phyloP scores from a whole-genome alignment of 2,888 invertebrate species.

The Drosophila longiperda region DNA sequence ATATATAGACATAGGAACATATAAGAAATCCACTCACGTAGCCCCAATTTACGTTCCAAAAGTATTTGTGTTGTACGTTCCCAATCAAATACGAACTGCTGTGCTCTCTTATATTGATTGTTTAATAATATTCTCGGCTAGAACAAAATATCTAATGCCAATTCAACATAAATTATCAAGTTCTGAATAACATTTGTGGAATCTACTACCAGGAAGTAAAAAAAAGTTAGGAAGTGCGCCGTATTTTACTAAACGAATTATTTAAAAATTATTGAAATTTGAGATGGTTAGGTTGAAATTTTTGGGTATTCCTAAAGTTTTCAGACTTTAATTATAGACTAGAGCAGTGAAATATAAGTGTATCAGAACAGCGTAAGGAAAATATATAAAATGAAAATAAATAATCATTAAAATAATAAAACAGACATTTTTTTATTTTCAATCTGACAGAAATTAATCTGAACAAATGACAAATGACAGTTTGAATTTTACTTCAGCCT shows the following conservation, averaged over 20 bases:
- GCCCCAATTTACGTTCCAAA: conserved; percentile 10
- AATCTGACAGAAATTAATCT: not conserved
- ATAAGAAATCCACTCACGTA: conserved; percentile 58
- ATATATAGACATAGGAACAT: not conserved
- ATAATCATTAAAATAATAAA: not conserved
- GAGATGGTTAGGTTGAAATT: not conserved
- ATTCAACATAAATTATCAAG: not conserved
- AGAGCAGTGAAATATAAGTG: not conserved
- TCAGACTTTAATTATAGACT: no score
- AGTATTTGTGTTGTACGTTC: conserved; percentile 3
- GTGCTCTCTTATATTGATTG: not conserved
- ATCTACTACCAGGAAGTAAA: not conserved
- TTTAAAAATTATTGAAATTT: not conserved
- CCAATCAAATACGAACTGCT: not conserved
- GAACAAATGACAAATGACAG: not conserved
- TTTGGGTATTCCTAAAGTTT: not conserved
- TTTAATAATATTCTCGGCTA: not conserved
- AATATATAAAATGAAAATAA: not conserved
- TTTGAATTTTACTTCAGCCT: not conserved
- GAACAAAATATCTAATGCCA: not conserved
- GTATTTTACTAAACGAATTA: not conserved
- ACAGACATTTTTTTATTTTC: not conserved
- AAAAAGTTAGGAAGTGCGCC: not conserved
- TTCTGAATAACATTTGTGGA: not conserved
- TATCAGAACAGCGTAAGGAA: not conserved